Conservation (phyloP, 2,888 invertebrate genomes). For the Formica aserva region DNA sequence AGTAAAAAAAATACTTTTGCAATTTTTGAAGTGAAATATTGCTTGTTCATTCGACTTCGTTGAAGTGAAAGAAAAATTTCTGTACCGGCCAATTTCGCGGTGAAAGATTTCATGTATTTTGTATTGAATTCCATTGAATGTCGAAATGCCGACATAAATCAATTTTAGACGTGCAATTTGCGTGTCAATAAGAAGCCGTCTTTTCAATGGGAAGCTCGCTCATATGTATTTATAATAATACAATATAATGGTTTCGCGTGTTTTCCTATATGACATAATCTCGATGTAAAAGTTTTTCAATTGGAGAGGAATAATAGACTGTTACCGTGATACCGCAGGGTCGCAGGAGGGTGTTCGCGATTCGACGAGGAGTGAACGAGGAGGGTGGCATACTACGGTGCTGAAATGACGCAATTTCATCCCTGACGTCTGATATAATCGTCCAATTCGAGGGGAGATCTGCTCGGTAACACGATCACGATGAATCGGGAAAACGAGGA, state of each 20-base stretch:
- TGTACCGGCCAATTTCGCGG: not conserved
- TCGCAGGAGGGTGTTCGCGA: not conserved
- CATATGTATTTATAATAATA: not conserved
- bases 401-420: constrained; percentile 40
- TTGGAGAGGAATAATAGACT: not conserved
- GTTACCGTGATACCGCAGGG: constrained; percentile 6
- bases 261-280: not conserved
- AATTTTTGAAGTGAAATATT: not conserved
- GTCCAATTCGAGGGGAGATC: not conserved
- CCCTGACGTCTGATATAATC: constrained; percentile 19
- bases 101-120: not conserved
- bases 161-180: not conserved
- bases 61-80: not conserved
- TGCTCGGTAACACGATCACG: constrained; percentile 49
- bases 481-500: constrained; percentile 85
- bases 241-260: not conserved
- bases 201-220: not conserved
- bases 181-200: not conserved
- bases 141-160: not conserved
- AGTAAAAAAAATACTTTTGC: not conserved
- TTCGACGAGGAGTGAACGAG: constrained; percentile 1
- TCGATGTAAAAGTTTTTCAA: not conserved
- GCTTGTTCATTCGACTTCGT: not conserved
- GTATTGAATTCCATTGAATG: not conserved
- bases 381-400: not conserved